Percentiles rank a stretch among this genome's conserved stretches.
phyloP scores from a whole-genome alignment of 2,113 vertebrate species.

The Myxocyprinus asiaticus region DNA sequence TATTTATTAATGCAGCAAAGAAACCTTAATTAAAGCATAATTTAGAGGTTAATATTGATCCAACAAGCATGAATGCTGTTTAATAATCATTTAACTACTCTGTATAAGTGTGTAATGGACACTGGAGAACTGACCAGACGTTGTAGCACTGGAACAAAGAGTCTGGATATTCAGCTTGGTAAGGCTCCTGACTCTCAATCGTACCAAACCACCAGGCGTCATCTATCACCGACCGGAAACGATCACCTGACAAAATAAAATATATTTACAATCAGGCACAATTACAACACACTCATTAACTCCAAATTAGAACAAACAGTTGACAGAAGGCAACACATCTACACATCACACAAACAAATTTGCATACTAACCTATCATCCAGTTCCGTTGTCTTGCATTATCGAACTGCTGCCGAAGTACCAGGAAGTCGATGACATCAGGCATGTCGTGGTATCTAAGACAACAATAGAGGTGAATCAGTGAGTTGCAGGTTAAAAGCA shows the following conservation, averaged over 20 bases:
- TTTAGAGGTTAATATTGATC: too few species aligned
- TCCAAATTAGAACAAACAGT: background rate
- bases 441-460: conserved; percentile 96
- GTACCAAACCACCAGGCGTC: conserved; percentile 99
- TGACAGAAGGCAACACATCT: background rate
- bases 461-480: conserved; percentile 1
- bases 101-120: background rate
- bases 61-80: too few species aligned
- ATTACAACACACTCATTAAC: conserved; percentile 9
- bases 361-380: conserved; percentile 87
- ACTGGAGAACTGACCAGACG: conserved; percentile 84
- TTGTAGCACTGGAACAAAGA: conserved; percentile 98
- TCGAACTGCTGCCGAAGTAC: conserved; percentile 96
- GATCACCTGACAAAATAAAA: conserved; percentile 81
- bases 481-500: conserved; percentile 6
- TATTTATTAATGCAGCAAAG: too few species aligned
- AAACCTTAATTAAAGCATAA: too few species aligned
- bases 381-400: conserved; percentile 88
- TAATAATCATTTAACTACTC: too few species aligned
- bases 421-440: conserved; percentile 97
- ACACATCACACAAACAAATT: background rate
- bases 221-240: conserved; percentile 97
- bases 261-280: conserved; percentile 22
- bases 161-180: conserved; percentile 90
- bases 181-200: conserved; percentile 96